Percentiles rank a stretch among this genome's conserved stretches.
phyloP scores from a whole-genome alignment of 2,113 vertebrate species.

The Syngnathus scovelli region DNA sequence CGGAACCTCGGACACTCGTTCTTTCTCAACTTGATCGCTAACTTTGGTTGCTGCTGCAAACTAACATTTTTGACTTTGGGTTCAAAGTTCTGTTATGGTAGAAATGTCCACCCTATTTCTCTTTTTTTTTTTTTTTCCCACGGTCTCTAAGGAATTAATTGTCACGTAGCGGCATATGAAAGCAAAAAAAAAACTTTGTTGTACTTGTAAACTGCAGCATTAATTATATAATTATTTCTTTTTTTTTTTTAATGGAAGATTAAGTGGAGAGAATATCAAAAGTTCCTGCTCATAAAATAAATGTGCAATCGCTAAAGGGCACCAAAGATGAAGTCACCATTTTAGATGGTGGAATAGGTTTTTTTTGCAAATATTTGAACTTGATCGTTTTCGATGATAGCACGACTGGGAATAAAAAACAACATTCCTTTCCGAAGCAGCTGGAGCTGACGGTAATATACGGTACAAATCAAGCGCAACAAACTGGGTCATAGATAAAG shows the following conservation, averaged over 20 bases:
- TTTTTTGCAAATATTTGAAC: background rate
- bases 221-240: background rate
- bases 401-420: background rate
- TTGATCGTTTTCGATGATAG: background rate
- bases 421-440: background rate
- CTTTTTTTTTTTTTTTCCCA: too few relatives aligned
- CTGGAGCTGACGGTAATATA: background rate
- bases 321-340: background rate
- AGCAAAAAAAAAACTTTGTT: background rate
- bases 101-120: background rate
- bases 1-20: too few relatives aligned
- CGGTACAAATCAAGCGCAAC: background rate
- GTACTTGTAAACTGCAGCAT: background rate
- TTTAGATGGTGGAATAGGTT: background rate
- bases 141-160: background rate
- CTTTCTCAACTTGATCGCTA: background rate
- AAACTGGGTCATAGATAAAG: background rate
- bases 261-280: background rate
- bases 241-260: background rate
- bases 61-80: background rate
- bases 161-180: background rate
- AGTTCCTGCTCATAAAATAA: background rate
- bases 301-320: background rate
- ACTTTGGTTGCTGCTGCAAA: too few relatives aligned
- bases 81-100: background rate